Evolutionary conservation across 2,113 vertebrate genomes (phyloP), one percentile per base, ranked within the genome.

Genomic region (Odocoileus virginianus): DNA sequence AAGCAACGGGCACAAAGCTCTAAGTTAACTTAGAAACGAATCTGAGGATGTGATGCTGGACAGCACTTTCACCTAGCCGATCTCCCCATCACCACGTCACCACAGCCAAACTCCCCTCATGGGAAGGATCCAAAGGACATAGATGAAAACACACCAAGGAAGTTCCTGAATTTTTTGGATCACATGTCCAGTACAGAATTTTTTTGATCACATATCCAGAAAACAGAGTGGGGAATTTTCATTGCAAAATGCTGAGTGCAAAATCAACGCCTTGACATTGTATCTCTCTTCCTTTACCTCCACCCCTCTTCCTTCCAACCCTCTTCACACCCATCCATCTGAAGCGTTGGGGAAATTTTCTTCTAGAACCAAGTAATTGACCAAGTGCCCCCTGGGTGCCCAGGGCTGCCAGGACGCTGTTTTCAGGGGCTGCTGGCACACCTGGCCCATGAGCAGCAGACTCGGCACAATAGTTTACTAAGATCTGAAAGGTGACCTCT

Each of bases 21-120:
- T 74, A 36, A 55, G 10, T 78, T 82, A 60, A 92, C 87, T 92
- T 61, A 89, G 92, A 97, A 96, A 95, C 64, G 15, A 67, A 87
- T 21, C 40, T 3, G 27, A 45, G 1, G 43, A 71, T 55, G 25
- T 47, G 7, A 5, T 2, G 16, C 61, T 45, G n/a, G 61, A 16
- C 21, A 28, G 89, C 54, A 95, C 57, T 64, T 17, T 85, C 5
- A 21, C 30, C 27, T 3, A 2, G 13, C 27, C 13, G 71, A n/a
- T 82, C 17, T 43, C 64, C 55, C 25, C 79, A 61, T 60, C 36
- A 21, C 4, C 33, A 2, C 0, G 33, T 25, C 14, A 40, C 7
- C 71, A 21, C 36, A 15, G 55, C 6, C n/a, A 54, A 78, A 4
- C 25, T 27, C 30, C 7, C 33, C 12, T n/a, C 10, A 6, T 3